Evolutionary conservation across 2,113 vertebrate genomes (phyloP), one percentile per base, ranked within the genome.

Genomic region (Dolichotis patagonum): DNA sequence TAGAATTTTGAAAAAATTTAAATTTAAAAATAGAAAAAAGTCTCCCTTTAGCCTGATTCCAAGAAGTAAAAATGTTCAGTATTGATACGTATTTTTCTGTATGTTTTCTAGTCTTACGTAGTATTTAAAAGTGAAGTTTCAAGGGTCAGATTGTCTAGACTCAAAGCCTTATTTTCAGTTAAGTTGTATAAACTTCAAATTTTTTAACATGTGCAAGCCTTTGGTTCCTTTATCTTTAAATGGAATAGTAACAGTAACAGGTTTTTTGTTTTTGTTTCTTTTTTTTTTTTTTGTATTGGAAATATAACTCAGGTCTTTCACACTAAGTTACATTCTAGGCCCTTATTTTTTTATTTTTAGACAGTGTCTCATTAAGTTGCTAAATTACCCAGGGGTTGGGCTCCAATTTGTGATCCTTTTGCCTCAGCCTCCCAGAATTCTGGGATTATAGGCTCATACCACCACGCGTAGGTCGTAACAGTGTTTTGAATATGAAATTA

Each of bases 201-300:
- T 89, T 73, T 20, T 91, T 83, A 91, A 63, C 26, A 7, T 82
- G 26, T 77, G 2, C 63, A 75, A 81, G 32, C 7, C 52, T 87
- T 58, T 60, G 49, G 28, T 60, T 94, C 28, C 54, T 82, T 82
- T 94, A 83, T 69, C 52, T 84, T 7, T 90, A 77, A 94, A 56
- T 96, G 38, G 63, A 17, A 56, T 91, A 43, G 87, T 77, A 87
- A 49, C 88, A 83, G 41, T 75, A 24, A 41, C 7, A 38, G 17
- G 16, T 54, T 14, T 54, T 54, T 54, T 54, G 12, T 54, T 54
- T 54, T 16, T 54, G 12, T 54, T 54, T 54, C 2, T 56, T 17
- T 56, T 63, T 17, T n/a, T 22, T 73, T 10, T 71, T 2, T 71
- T 16, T n/a, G 32, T 69, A 19, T 69, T n/a, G 65, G 1, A 5